phyloP scores from a whole-genome alignment of 2,797 vertebrate species.

The Nyctalus aviator region DNA sequence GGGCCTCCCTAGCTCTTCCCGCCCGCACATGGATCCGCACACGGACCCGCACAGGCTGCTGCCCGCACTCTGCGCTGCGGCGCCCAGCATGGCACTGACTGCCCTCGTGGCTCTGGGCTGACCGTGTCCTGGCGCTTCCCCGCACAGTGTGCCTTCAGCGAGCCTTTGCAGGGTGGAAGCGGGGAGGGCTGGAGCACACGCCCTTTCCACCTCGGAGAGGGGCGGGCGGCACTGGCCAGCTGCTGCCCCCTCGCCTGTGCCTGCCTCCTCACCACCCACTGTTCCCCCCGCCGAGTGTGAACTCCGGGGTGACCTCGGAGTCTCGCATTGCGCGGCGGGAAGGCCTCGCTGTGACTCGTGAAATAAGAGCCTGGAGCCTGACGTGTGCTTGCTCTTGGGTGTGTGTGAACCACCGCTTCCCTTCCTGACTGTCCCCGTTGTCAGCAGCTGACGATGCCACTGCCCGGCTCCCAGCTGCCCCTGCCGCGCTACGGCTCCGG shows the following conservation, averaged over 20 bases:
- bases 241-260: neutral
- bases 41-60: too few species aligned
- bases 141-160: accelerated
- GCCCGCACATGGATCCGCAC: neutral
- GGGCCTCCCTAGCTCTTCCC: neutral
- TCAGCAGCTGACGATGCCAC: constrained; percentile 96
- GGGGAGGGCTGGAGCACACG: neutral
- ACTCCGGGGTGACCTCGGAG: neutral
- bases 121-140: neutral
- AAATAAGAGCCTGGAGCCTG: too few species aligned
- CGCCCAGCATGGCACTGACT: accelerated
- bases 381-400: accelerated
- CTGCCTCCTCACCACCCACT: neutral
- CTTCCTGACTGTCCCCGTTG: constrained; percentile 66
- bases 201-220: too few species aligned
- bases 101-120: neutral
- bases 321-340: accelerated
- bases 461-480: constrained; percentile 95
- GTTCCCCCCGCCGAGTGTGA: accelerated
- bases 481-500: constrained; percentile 95
- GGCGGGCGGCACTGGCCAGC: neutral
- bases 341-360: neutral
- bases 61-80: accelerated
- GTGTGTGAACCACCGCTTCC: accelerated
- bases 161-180: neutral